Evolutionary conservation across 2,113 vertebrate genomes (phyloP), one percentile per base, ranked within the genome.

Genomic region (Phylloscopus whistleri): DNA sequence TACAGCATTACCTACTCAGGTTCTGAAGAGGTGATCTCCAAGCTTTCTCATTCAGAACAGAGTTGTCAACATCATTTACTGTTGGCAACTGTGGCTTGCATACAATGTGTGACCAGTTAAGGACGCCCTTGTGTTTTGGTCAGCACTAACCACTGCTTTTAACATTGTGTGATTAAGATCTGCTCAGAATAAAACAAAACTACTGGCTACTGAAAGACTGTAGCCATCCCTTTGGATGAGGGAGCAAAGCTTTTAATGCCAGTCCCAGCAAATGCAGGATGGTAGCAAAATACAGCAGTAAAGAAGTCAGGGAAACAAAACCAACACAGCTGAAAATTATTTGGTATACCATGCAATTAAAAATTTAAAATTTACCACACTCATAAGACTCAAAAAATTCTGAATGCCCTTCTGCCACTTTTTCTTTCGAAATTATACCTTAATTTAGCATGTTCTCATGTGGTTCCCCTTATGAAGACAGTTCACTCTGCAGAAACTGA

Each of bases 41-140:
- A 43, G n/a, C 17, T 84, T 87, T 23, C 28, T 7, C 68, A 51
- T 19, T 74, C 51, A 52, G 75, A 88, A n/a, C 23, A 22, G 26
- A 78, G 16, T 3, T 56, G 48, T 35, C 67, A 82, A 6, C 24
- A 39, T 14, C 5, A 46, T 20, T 68, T 53, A 23, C 48, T 49
- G 46, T 1, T 17, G 31, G 19, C 23, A 70, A 17, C 49, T 43
- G 22, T 6, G 26, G 49, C 49, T 92, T 18, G n/a, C 44, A 22
- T 4, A 11, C 3, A 85, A 17, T 0, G 2, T 0, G 0, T 37
- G 70, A 37, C 7, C 14, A 52, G 24, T 21, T 53, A 59, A 72
- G 76, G n/a, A 52, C 60, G 17, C 13, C 10, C 24, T 44, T 20
- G 9, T 13, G 31, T 39, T 84, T 41, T 27, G 19, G 33, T 63